phyloP scores from a whole-genome alignment of 2,113 vertebrate genomes.

The Sprattus sprattus region DNA sequence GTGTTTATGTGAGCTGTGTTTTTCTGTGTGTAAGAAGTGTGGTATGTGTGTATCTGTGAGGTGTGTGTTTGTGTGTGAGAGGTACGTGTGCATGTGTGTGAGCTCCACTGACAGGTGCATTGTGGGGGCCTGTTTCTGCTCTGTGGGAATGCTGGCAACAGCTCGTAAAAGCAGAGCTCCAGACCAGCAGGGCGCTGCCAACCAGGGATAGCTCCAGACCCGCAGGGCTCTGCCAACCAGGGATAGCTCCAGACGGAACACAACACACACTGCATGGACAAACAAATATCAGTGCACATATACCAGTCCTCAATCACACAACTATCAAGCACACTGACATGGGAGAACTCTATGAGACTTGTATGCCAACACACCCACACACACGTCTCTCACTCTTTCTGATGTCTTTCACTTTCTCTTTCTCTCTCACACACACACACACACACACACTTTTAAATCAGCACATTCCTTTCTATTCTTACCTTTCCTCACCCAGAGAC shows the following conservation, averaged over 20 bases:
- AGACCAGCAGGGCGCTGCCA: neutral
- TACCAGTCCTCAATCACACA: neutral
- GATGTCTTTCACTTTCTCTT: neutral
- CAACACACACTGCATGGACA: neutral
- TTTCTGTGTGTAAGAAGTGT: neutral
- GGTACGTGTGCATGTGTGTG: neutral
- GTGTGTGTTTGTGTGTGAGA: neutral
- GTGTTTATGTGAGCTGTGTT: neutral
- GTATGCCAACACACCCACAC: neutral
- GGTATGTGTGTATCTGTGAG: neutral
- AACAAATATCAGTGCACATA: neutral
- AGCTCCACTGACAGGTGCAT: slow-evolving; percentile 27
- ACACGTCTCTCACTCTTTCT: neutral
- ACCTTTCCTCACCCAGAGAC: neutral
- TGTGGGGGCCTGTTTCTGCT: slow-evolving; percentile 31
- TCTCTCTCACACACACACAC: neutral
- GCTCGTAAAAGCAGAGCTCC: slow-evolving; percentile 31
- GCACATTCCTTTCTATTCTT: neutral
- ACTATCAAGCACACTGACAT: neutral
- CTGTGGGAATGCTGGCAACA: slow-evolving; percentile 44
- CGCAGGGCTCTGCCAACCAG: neutral
- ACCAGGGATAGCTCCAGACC: neutral
- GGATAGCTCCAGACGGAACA: neutral
- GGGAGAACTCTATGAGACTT: neutral
- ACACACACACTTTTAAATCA: neutral